phyloP scores from a whole-genome alignment of 2,113 vertebrate species.

The Oreochromis niloticus region DNA sequence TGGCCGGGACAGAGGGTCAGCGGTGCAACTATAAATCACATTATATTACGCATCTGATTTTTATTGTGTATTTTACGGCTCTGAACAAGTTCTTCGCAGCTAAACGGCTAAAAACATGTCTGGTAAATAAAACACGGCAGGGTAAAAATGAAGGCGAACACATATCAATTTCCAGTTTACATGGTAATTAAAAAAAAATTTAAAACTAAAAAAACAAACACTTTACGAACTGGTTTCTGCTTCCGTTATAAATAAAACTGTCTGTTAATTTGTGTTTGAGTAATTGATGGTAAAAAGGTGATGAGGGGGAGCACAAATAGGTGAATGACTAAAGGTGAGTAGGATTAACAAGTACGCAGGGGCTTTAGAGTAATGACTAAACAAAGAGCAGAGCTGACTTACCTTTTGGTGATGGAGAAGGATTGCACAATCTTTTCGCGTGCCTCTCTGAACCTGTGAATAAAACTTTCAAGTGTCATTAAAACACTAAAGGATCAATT shows the following conservation, averaged over 20 bases:
- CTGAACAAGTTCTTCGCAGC: slow-evolving; percentile 10
- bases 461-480: neutral
- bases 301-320: neutral
- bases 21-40: slow-evolving; percentile 45
- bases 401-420: slow-evolving; percentile 59
- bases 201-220: neutral
- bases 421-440: slow-evolving; percentile 19
- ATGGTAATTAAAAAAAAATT: neutral
- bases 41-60: slow-evolving; percentile 46
- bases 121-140: neutral
- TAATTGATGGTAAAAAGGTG: slow-evolving; percentile 22
- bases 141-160: neutral
- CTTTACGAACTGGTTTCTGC: neutral
- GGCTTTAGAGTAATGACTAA: slow-evolving; percentile 45
- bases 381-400: slow-evolving; percentile 22
- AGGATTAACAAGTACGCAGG: slow-evolving; percentile 14
- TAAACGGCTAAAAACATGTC: slow-evolving; percentile 17
- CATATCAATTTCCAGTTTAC: neutral
- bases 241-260: neutral
- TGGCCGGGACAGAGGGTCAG: slow-evolving; percentile 37
- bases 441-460: slow-evolving; percentile 60
- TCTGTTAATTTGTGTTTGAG: slow-evolving; percentile 3
- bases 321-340: slow-evolving; percentile 3
- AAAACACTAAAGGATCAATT: neutral
- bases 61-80: slow-evolving; percentile 39